phyloP scores from a whole-genome alignment of 2,113 vertebrate species.

The Phoenicopterus ruber region DNA sequence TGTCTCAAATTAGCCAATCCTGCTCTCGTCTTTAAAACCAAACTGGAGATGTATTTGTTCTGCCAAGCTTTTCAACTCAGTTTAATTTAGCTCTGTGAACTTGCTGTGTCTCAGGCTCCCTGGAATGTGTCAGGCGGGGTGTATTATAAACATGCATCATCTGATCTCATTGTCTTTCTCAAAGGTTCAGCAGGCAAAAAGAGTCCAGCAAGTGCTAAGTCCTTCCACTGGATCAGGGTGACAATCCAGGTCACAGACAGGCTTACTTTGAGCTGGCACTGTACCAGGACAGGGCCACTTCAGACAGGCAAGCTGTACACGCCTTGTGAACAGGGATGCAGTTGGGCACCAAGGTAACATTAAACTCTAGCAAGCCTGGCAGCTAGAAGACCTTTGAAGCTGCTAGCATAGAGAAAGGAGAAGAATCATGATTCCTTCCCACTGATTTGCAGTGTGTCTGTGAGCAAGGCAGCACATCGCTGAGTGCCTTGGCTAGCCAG shows the following conservation, averaged over 20 bases:
- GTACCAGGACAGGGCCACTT: background rate
- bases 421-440: background rate
- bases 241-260: background rate
- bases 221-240: background rate
- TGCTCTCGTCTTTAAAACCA: background rate
- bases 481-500: background rate
- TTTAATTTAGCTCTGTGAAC: conserved; percentile 56
- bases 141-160: conserved; percentile 27
- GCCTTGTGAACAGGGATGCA: background rate
- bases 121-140: conserved; percentile 58
- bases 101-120: conserved; percentile 27
- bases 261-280: background rate
- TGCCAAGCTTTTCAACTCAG: conserved; percentile 49
- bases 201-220: background rate
- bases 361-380: background rate
- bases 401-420: background rate
- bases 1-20: background rate
- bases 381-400: background rate
- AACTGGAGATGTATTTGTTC: conserved; percentile 21
- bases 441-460: background rate
- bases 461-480: background rate
- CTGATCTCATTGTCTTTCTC: conserved; percentile 19
- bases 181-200: background rate
- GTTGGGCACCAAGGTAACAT: background rate
- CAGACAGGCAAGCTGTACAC: background rate